These are phyloP conservation scores for Amblyopsis rosae DNA, from an alignment of 2,113 vertebrate genomes.

Conservation along the genomic window DNA sequence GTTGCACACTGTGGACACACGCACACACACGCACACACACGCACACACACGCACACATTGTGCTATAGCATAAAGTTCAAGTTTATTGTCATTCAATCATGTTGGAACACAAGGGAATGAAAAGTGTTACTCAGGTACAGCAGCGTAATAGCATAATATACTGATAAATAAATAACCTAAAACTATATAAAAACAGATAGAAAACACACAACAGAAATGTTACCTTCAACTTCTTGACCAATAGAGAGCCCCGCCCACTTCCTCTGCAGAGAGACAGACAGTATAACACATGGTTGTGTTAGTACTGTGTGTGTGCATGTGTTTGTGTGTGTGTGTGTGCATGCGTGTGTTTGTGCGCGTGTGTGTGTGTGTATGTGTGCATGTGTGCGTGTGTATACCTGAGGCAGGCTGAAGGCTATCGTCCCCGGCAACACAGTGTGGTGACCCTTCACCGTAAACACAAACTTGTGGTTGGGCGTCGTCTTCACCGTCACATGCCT, in stretches of 20 bases:
- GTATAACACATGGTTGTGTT: background rate
- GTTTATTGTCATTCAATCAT: too few species aligned
- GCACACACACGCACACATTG: too few species aligned
- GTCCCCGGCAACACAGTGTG: conserved; percentile 86
- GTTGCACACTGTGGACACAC: conserved; percentile 76
- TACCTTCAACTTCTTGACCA: conserved; percentile 94
- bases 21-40: background rate
- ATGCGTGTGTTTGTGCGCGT: background rate
- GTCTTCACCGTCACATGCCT: conserved; percentile 95
- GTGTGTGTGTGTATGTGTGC: conserved; percentile 12
- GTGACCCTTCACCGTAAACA: conserved; percentile 91
- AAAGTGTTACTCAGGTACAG: too few species aligned
- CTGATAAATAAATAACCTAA: too few species aligned
- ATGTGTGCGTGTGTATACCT: conserved; percentile 77
- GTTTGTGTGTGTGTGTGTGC: background rate
- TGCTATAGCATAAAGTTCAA: too few species aligned
- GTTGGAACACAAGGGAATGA: too few species aligned
- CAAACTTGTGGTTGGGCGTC: conserved; percentile 90
- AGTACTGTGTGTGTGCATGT: background rate
- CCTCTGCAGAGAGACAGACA: conserved; percentile 74
- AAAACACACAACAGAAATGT: background rate
- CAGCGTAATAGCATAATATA: too few species aligned
- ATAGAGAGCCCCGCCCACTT: conserved; percentile 99
- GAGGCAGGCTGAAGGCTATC: conserved; percentile 95
- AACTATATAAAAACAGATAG: too few species aligned